These are phyloP conservation scores for Eurytoma adleriae DNA, from an alignment of 2,888 invertebrate species.

Conservation along the genomic window DNA sequence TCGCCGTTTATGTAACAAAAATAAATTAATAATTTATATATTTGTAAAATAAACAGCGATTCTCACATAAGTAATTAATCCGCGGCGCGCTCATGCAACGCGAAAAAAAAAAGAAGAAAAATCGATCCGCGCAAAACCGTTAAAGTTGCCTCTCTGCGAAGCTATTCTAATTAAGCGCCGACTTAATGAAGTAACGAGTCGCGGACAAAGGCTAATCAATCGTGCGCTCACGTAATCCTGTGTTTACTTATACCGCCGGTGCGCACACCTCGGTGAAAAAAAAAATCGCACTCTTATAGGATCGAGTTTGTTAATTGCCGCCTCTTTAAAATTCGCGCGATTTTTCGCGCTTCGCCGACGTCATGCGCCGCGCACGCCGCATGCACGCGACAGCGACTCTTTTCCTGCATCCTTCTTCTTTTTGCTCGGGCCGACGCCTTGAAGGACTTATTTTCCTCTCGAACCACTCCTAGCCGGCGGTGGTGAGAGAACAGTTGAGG, in stretches of 20 bases:
- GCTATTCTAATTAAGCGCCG: too few relatives aligned
- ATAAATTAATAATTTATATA: too few relatives aligned
- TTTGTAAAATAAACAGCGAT: too few relatives aligned
- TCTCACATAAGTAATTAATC: too few relatives aligned
- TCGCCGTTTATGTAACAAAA: too few relatives aligned
- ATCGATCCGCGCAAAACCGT: too few relatives aligned
- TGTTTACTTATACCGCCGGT: background rate
- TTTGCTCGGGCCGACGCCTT: slow-evolving; percentile 30
- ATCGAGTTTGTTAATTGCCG: slow-evolving; percentile 35
- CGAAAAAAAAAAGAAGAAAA: too few relatives aligned
- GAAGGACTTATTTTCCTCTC: slow-evolving; percentile 12
- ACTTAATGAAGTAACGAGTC: too few relatives aligned
- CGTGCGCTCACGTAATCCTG: slow-evolving; percentile 44
- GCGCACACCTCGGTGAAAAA: slow-evolving; percentile 18
- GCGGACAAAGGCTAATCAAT: slow-evolving; percentile 1
- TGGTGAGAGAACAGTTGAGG: background rate
- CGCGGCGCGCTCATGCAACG: too few relatives aligned
- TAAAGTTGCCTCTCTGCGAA: too few relatives aligned
- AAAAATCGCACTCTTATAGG: slow-evolving; percentile 37
- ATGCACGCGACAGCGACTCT: slow-evolving; percentile 36
- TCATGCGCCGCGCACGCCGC: slow-evolving; percentile 44
- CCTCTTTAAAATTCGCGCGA: slow-evolving; percentile 31
- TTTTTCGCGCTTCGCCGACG: slow-evolving; percentile 23
- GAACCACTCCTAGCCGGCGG: slow-evolving; percentile 37
- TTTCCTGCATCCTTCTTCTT: slow-evolving; percentile 33